Base-by-base conservation (phyloP, 2,888 invertebrate genomes). In the Drosophila yooni region DNA sequence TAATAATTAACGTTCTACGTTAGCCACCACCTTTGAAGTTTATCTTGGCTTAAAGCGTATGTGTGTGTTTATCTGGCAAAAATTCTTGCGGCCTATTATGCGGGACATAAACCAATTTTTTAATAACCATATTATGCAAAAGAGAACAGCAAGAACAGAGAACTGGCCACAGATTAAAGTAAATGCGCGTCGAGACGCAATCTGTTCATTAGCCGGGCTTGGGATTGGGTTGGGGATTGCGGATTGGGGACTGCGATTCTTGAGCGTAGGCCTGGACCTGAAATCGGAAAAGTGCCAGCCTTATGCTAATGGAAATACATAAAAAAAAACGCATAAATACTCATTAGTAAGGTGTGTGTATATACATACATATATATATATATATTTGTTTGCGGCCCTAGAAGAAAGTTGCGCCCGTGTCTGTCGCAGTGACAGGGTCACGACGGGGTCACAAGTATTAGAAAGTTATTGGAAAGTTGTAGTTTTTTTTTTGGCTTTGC, bases 271-370 rank as follows among this genome's bases (percentile, higher is more conserved):
- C 27, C 29, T 60, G 66, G 75, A 58, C 64, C 46, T 63, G 61
- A 31, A 50, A 71, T 68, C 67, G 67, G 63, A 72, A 63, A 70
- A 61, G 58, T 74, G 60, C 63, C 43, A 53, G 79, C 70, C 70
- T 77, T 71, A 83, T 85, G 89, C 87, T 86, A 86, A 86, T 86
- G 87, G 78, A 75, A 86, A 88, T 86, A 82, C 89, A 86, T 86
- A 86, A 87, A 85, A 87, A 85, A 86, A 85, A 86, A 79, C 82
- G 76, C 87, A 87, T 89, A 86, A 85, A 85, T 86, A 79, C 81
- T 86, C 79, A 85, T 85, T 85, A 85, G 86, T 46, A 57, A 54
- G 21, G 33, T 52, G 54, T 50, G 50, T 63, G 57, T 29, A 59
- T 62, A 53, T 71, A n/a, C 51, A 43, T 64, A 33, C 61, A 40